Evolutionary conservation across 2,888 invertebrate genomes (phyloP), one percentile per base, ranked within the genome.

Genomic region (Lasioglossum morio): DNA sequence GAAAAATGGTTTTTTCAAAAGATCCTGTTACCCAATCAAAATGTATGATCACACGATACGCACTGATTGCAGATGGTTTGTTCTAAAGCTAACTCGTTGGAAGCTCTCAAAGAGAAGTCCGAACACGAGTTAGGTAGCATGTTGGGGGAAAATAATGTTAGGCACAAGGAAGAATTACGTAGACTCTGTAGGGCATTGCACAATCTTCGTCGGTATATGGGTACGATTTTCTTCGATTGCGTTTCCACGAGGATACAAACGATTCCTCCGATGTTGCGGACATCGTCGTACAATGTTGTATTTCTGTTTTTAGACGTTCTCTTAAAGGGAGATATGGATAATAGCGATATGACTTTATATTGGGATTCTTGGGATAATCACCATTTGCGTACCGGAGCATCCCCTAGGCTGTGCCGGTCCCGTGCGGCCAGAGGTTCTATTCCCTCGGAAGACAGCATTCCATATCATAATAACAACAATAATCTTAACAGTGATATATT

Each of bases 351-450:
- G 93, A 97, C 97, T 89, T 96, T 99, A 91, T 98, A 98, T 95
- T 99, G 99, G 99, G 99, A 99, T 95, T 98, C 98, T 12, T 99
- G 98, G 98, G 98, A 98, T 95, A 96, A 97, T 77, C 97, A 97
- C 93, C 96, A 95, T 91, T 94, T 95, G 88, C 94, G 94, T 87
- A 95, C 95, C 89, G 95, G 95, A 88, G 94, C 96, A 91, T 96
- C 96, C 88, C 96, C 96, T 43, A 95, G 96, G 81, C 95, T 93
- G 90, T 95, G 95, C 88, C 96, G 95, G 89, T 96, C 96, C 14
- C 95, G 96, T 84, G 95, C 95, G 5, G 95, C 96, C 16, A 95
- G 96, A 86, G 96, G 96, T 85, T 96, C 96, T 46, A 96, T 97
- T 84, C 96, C 96, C 63, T 96, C 96, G 1, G 97, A 97, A 93